Conservation (phyloP, 2,797 vertebrate genomes). For the Cyprinella venusta region DNA sequence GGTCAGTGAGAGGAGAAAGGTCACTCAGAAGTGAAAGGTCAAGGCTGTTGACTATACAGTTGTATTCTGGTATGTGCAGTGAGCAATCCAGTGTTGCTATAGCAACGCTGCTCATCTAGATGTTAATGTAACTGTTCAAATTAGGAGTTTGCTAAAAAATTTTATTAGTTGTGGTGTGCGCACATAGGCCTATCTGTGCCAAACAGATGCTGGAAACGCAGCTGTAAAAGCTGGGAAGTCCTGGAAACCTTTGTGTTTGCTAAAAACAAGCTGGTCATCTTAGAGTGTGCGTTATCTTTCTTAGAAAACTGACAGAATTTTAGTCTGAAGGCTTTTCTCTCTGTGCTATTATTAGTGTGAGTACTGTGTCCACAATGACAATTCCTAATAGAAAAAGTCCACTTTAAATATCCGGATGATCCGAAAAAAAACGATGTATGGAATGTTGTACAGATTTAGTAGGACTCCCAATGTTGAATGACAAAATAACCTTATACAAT, state of each 20-base stretch:
- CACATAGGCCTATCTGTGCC: neutral
- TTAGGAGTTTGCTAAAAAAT: neutral
- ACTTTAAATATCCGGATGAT: neutral
- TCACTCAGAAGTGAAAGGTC: slow-evolving; percentile 53
- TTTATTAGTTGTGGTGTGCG: neutral
- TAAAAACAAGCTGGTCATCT: slow-evolving; percentile 4
- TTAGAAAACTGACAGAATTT: neutral
- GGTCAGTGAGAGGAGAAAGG: slow-evolving; percentile 48
- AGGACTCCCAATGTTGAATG: neutral
- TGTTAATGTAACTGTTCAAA: neutral
- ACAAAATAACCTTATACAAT: neutral
- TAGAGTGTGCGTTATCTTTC: neutral
- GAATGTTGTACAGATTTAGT: neutral
- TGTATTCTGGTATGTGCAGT: slow-evolving; percentile 46
- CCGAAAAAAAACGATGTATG: neutral
- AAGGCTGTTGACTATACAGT: slow-evolving; percentile 53
- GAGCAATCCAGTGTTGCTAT: slow-evolving; percentile 37
- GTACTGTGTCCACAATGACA: neutral
- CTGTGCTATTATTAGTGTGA: neutral
- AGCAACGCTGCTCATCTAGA: slow-evolving; percentile 15
- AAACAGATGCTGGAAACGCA: slow-evolving; percentile 6
- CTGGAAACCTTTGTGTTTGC: neutral
- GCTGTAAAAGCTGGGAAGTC: neutral
- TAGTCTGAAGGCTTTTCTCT: neutral
- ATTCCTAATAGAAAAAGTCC: neutral